Percentiles rank a stretch among this genome's conserved stretches.
Evolutionary conservation across 2,888 invertebrate genomes (phyloP).

Genomic region (Philereme transversata): DNA sequence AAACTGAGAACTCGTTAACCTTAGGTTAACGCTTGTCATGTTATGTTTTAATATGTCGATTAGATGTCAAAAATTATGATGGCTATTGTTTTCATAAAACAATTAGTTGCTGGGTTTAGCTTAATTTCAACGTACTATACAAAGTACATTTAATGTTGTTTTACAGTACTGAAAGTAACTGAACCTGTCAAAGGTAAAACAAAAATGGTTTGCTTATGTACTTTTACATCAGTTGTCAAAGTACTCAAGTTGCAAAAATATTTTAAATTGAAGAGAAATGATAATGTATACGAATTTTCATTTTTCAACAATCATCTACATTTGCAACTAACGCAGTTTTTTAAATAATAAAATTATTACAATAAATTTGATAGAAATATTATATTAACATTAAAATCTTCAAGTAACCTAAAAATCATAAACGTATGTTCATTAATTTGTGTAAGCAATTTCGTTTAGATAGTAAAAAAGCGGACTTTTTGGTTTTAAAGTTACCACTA

Average conservation of each 20-base stretch:
- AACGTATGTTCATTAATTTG: slow-evolving; percentile 18
- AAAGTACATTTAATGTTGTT: slow-evolving; percentile 2
- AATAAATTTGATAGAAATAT: slow-evolving; percentile 8
- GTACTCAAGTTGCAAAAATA: not conserved
- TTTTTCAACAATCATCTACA: not conserved
- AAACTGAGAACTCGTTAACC: not conserved
- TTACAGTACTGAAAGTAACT: slow-evolving; percentile 8
- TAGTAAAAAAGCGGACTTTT: slow-evolving; percentile 20
- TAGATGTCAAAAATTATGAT: slow-evolving; percentile 17
- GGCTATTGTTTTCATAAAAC: slow-evolving; percentile 13
- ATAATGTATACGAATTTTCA: slow-evolving; percentile 16
- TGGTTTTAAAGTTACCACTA: slow-evolving; percentile 27
- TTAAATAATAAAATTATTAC: too few species aligned
- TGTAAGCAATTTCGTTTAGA: slow-evolving; percentile 33
- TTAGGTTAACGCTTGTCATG: slow-evolving; percentile 11
- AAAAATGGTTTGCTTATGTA: slow-evolving; percentile 4
- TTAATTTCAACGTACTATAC: slow-evolving; percentile 14
- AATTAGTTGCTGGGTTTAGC: slow-evolving; percentile 15
- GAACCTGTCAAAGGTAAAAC: slow-evolving; percentile 6
- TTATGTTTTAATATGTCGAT: slow-evolving; percentile 6
- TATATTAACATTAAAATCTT: not conserved
- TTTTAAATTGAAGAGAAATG: not conserved
- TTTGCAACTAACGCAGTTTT: slow-evolving; percentile 1
- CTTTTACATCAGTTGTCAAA: slow-evolving; percentile 1
- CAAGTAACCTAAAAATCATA: slow-evolving; percentile 7